Evolutionary conservation across 2,113 vertebrate genomes (phyloP).

Genomic region (Alexandromys fortis): DNA sequence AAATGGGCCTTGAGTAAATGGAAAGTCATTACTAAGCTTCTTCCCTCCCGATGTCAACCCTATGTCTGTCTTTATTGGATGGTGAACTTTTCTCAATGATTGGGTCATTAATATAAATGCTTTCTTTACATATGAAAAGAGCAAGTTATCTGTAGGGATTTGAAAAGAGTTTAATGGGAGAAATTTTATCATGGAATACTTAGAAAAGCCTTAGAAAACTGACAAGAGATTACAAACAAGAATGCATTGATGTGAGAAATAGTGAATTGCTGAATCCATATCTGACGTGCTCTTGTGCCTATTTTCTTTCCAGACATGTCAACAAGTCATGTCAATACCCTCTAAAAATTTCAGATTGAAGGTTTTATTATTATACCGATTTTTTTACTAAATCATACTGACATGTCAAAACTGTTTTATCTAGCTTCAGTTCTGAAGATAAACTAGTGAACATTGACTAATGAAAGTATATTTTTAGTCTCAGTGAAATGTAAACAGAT

Average conservation of each 20-base stretch:
- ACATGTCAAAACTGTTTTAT: conserved; percentile 58
- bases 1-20: conserved; percentile 34
- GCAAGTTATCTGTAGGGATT: conserved; percentile 37
- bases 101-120: conserved; percentile 61
- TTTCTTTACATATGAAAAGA: conserved; percentile 66
- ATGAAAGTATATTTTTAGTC: conserved; percentile 55
- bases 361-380: conserved; percentile 24
- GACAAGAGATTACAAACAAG: conserved; percentile 16
- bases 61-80: conserved; percentile 67
- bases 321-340: conserved; percentile 41
- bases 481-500: conserved; percentile 62
- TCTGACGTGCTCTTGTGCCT: background rate
- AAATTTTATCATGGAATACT: conserved; percentile 54
- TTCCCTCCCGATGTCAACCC: conserved; percentile 37
- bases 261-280: conserved; percentile 62
- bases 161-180: conserved; percentile 18
- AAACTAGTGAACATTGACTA: conserved; percentile 60
- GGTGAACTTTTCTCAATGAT: conserved; percentile 25
- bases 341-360: conserved; percentile 26
- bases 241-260: conserved; percentile 62
- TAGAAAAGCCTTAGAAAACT: conserved; percentile 56
- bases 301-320: conserved; percentile 39
- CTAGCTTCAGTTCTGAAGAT: conserved; percentile 61
- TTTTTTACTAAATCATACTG: background rate
- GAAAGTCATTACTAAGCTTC: conserved; percentile 41